Conservation (phyloP, 2,888 invertebrate species). For the Drosophila borealis region DNA sequence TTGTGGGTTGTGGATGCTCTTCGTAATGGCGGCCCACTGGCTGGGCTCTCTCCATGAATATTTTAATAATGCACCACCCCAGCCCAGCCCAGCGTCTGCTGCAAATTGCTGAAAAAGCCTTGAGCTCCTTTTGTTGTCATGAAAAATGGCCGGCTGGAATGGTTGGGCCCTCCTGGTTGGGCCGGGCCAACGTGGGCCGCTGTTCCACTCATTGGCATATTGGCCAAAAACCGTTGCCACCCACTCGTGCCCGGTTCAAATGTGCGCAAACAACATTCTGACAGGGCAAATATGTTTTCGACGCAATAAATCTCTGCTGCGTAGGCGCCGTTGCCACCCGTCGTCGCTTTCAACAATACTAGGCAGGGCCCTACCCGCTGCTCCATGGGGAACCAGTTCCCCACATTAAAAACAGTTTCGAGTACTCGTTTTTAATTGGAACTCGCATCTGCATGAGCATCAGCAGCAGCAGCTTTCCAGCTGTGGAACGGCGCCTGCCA, state of each 20-base stretch:
- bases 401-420: neutral
- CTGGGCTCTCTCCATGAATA: constrained; percentile 60
- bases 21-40: constrained; percentile 8
- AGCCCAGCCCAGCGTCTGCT: constrained; percentile 23
- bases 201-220: constrained; percentile 19
- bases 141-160: constrained; percentile 33
- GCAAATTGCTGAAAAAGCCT: constrained; percentile 69
- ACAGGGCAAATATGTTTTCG: constrained; percentile 40
- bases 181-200: constrained; percentile 33
- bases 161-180: constrained; percentile 8
- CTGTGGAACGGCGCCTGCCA: constrained; percentile 51
- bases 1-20: constrained; percentile 22
- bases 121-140: constrained; percentile 58
- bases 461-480: constrained; percentile 25
- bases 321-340: constrained; percentile 56
- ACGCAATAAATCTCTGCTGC: constrained; percentile 52
- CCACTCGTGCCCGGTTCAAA: constrained; percentile 20
- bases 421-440: constrained; percentile 42
- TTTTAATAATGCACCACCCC: constrained; percentile 65
- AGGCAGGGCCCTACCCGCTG: constrained; percentile 9
- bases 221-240: constrained; percentile 27
- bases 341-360: neutral
- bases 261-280: constrained; percentile 32
- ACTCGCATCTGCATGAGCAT: constrained; percentile 20
- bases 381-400: constrained; percentile 26